Conservation (phyloP, 1,140 invertebrate genomes). For the Neodiprion fabricii region DNA sequence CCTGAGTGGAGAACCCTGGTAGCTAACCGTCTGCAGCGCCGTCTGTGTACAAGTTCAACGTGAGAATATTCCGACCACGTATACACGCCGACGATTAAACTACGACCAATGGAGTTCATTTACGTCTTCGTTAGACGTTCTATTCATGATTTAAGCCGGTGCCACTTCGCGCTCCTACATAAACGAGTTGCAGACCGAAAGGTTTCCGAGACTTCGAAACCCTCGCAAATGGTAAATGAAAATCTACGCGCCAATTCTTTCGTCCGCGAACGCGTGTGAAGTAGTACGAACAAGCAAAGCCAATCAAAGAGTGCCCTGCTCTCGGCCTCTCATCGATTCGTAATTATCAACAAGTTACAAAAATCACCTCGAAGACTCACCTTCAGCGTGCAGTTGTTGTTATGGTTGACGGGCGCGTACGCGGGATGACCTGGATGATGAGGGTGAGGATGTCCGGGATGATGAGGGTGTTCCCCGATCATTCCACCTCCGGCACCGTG, state of each 20-base stretch:
- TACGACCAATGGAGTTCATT: not conserved
- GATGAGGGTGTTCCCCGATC: slow-evolving; percentile 54
- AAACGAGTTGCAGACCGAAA: too few relatives aligned
- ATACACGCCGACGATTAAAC: too few relatives aligned
- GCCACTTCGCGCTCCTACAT: too few relatives aligned
- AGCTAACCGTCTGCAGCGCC: too few relatives aligned
- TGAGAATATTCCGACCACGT: too few relatives aligned
- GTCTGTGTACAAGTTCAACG: too few relatives aligned
- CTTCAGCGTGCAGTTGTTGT: slow-evolving; percentile 61
- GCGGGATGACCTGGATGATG: slow-evolving; percentile 55
- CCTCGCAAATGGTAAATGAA: too few relatives aligned
- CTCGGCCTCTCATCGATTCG: not conserved
- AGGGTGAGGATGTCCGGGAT: slow-evolving; percentile 54
- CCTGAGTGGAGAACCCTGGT: too few relatives aligned
- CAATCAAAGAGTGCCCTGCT: not conserved
- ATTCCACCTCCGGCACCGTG: slow-evolving; percentile 46
- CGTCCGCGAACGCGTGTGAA: not conserved
- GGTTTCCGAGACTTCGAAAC: too few relatives aligned
- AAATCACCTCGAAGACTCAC: slow-evolving; percentile 32
- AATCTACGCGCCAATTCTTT: not conserved
- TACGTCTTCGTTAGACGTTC: not conserved
- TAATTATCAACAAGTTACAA: too few relatives aligned
- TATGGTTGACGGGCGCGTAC: slow-evolving; percentile 58
- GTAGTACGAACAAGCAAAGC: not conserved
- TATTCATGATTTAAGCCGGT: not conserved